Percentiles rank a stretch among this genome's conserved stretches.
These are phyloP conservation scores for Talpa occidentalis DNA, from an alignment of 2,113 vertebrate genomes.

Conservation along the genomic window DNA sequence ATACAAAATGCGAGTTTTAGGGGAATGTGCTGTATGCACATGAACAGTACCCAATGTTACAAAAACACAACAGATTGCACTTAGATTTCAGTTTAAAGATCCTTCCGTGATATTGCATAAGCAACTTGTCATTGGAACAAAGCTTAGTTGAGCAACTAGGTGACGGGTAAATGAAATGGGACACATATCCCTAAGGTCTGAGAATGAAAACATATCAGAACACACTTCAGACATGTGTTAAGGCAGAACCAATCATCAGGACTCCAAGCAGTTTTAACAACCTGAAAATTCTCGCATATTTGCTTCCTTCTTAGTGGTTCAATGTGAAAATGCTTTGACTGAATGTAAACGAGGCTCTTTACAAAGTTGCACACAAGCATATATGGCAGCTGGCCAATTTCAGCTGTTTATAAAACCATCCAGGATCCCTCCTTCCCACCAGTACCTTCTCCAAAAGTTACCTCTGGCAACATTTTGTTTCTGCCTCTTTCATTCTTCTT, in stretches of 20 bases:
- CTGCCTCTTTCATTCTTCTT: not conserved
- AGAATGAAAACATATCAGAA: conserved; percentile 36
- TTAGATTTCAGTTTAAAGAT: conserved; percentile 80
- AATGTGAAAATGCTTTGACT: conserved; percentile 13
- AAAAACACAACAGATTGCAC: conserved; percentile 76
- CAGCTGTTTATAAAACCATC: not conserved
- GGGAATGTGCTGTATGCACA: conserved; percentile 85
- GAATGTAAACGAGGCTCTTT: conserved; percentile 33
- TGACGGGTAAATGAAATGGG: conserved; percentile 71
- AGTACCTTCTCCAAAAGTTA: not conserved
- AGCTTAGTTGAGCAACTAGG: conserved; percentile 77
- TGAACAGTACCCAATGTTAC: conserved; percentile 84
- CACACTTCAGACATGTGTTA: not conserved
- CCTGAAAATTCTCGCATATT: not conserved
- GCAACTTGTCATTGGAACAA: conserved; percentile 68
- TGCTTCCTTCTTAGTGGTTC: conserved; percentile 27
- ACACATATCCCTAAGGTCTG: not conserved
- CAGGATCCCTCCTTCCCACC: not conserved
- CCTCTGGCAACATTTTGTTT: not conserved
- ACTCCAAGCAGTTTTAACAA: conserved; percentile 28
- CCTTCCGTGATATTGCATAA: conserved; percentile 70
- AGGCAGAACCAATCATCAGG: not conserved
- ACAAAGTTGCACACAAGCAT: not conserved
- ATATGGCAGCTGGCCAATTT: not conserved
- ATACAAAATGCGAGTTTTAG: conserved; percentile 89